Conservation (phyloP, 1,140 invertebrate genomes). For the Trypoxylus dichotomus region DNA sequence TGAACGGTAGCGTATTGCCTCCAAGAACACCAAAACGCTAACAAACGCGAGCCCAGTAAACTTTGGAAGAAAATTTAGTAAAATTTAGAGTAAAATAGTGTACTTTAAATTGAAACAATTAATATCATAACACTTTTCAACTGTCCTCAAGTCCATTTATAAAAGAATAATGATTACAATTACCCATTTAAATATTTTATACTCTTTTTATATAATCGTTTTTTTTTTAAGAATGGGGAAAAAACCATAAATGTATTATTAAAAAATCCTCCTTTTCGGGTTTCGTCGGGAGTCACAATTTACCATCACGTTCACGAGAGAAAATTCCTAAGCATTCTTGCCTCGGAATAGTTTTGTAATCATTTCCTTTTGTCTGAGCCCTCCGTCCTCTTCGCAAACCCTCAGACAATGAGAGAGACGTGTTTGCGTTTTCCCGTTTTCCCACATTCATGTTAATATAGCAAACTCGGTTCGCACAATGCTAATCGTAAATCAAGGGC, state of each 20-base stretch:
- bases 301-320: neutral
- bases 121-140: too few species aligned
- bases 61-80: too few species aligned
- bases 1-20: too few species aligned
- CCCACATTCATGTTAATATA: constrained; percentile 9
- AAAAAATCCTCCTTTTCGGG: neutral
- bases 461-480: constrained; percentile 12
- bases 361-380: constrained; percentile 12
- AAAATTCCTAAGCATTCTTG: neutral
- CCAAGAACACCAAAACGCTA: too few species aligned
- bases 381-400: neutral
- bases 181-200: too few species aligned
- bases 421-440: neutral
- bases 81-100: too few species aligned
- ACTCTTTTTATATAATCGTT: too few species aligned
- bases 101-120: too few species aligned
- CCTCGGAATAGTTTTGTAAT: constrained; percentile 1
- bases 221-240: too few species aligned
- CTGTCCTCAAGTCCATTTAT: too few species aligned
- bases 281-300: neutral
- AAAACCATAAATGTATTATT: neutral
- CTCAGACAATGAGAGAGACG: constrained; percentile 15
- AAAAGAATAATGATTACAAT: too few species aligned
- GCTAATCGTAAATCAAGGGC: constrained; percentile 21
- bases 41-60: too few species aligned